Evolutionary conservation across 2,888 invertebrate genomes (phyloP).

Genomic region (Tupiocoris notatus): DNA sequence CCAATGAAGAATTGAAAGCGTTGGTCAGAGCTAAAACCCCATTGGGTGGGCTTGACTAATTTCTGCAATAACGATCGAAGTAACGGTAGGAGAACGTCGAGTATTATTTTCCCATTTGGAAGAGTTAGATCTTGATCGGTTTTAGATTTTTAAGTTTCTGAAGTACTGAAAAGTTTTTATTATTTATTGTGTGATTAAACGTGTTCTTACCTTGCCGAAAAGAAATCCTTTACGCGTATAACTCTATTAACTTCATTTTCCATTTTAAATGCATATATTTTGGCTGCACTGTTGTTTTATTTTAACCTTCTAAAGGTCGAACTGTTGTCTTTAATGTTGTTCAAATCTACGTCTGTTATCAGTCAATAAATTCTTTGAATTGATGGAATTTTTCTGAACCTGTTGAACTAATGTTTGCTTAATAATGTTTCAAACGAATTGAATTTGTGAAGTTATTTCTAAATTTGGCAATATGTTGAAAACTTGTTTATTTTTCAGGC

Average conservation of each 20-base stretch:
- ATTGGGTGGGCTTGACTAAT: conserved; percentile 18
- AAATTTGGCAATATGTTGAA: too few species aligned
- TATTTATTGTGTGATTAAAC: not conserved
- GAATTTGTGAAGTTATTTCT: too few species aligned
- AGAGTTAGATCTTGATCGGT: not conserved
- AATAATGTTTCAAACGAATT: too few species aligned
- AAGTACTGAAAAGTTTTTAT: not conserved
- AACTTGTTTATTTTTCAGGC: too few species aligned
- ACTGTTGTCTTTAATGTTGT: not conserved
- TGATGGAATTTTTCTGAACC: too few species aligned
- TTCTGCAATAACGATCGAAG: too few species aligned
- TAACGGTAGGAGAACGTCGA: too few species aligned
- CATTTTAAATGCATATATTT: too few species aligned
- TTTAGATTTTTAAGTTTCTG: not conserved
- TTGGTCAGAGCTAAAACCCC: conserved; percentile 41
- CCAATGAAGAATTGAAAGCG: conserved; percentile 57
- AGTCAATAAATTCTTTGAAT: not conserved
- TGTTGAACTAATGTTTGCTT: too few species aligned
- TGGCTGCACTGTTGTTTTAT: not conserved
- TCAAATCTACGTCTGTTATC: not conserved
- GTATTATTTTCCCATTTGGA: not conserved
- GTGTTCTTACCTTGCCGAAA: not conserved
- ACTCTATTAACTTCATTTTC: too few species aligned
- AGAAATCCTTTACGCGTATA: not conserved
- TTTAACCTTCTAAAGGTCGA: too few species aligned